Base-by-base conservation (phyloP, 2,797 vertebrate genomes). In the Leptoclinus maculatus region DNA sequence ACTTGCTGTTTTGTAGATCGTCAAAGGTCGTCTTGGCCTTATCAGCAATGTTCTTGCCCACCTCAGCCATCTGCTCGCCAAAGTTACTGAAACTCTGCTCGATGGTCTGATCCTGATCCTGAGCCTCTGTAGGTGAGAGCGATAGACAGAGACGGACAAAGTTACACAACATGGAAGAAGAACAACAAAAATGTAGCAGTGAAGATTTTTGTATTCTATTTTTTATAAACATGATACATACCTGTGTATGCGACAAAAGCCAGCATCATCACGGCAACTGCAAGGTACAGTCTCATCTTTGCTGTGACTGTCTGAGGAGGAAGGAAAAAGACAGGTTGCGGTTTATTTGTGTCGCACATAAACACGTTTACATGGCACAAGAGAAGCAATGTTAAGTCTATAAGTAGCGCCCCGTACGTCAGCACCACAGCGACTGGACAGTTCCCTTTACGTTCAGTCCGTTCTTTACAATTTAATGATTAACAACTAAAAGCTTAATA, bases 261-360 rank as follows among this genome's bases (percentile, higher is more conserved):
- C 90, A 95, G 82, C 80, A 95, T 47, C 83, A 97, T 64, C 75
- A 96, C 89, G 0, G 95, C 93, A 29, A 95, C 77, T 1, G 95
- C 94, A 2, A 96, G 86, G 53, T 86, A 82, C 43, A 96, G 88
- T 87, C 79, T 96, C 96, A 96, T 96, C 47, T 84, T 91, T 73
- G 54, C 79, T 63, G 68, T 59, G 64, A 27, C 3, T 88, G 68
- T 72, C 32, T 78, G 83, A 62, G 59, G 51, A 82, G 32, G 49
- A 32, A 65, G 5, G 9, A 11, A 56, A 63, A 5, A 49, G 2
- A 65, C 11, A 23, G 0, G 13, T 23, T 1, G 21, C 11, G 38
- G 21, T 51, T 47, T 73, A 66, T 19, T 38, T 45, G 10, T 5
- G 9, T 12, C 0, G 10, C 49, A 6, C 16, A n/a, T 12, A 19